Conservation (phyloP, 2,888 invertebrate species). For the Melanostoma mellinum region DNA sequence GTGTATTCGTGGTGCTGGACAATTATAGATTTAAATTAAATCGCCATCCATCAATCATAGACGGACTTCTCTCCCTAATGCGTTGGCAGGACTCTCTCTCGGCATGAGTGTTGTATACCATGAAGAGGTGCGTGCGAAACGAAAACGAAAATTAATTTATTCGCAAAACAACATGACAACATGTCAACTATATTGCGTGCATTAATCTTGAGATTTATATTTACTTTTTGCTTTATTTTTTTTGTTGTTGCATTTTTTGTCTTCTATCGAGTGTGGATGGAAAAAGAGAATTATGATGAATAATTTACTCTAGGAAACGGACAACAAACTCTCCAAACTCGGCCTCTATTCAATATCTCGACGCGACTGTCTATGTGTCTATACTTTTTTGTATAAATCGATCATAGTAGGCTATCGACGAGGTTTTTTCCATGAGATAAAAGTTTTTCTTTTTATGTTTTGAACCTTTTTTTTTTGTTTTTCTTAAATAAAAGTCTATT, state of each 20-base stretch:
- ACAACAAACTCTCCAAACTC: slow-evolving; percentile 54
- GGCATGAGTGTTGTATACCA: slow-evolving; percentile 3
- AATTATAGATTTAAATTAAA: slow-evolving; percentile 72
- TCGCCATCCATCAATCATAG: slow-evolving; percentile 72
- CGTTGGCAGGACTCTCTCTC: slow-evolving; percentile 63
- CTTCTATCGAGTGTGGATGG: slow-evolving; percentile 1
- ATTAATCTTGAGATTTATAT: slow-evolving; percentile 63
- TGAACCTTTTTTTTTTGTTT: not conserved
- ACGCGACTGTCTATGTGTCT: slow-evolving; percentile 21
- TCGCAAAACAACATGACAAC: slow-evolving; percentile 69
- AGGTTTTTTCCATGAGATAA: slow-evolving; percentile 40
- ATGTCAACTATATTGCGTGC: slow-evolving; percentile 72
- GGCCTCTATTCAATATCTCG: slow-evolving; percentile 24
- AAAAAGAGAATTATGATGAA: slow-evolving; percentile 61
- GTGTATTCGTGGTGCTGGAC: slow-evolving; percentile 59
- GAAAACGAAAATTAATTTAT: slow-evolving; percentile 72
- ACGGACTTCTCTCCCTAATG: slow-evolving; percentile 51
- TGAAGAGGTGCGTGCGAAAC: slow-evolving; percentile 68
- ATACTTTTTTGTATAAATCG: slow-evolving; percentile 15
- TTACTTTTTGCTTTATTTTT: slow-evolving; percentile 24
- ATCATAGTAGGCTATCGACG: slow-evolving; percentile 23
- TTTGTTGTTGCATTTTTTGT: slow-evolving; percentile 6
- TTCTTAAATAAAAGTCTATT: slow-evolving; percentile 15
- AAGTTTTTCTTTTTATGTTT: slow-evolving; percentile 29
- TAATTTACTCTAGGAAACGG: slow-evolving; percentile 74